Conservation (phyloP, 1,140 invertebrate genomes). For the Phymastichus coffea region DNA sequence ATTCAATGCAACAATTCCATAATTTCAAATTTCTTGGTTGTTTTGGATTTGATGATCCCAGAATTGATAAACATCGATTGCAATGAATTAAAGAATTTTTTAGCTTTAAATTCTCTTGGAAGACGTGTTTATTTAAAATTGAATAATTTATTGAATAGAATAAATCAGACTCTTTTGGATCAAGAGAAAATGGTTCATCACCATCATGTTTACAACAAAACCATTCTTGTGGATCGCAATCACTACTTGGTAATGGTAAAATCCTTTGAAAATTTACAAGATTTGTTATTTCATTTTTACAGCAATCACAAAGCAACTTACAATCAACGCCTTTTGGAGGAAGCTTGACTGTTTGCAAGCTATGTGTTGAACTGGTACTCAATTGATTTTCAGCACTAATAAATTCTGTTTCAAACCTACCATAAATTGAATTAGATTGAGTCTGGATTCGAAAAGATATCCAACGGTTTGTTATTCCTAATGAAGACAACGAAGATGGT, state of each 20-base stretch:
- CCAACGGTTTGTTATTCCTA: conserved; percentile 44
- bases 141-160: conserved; percentile 46
- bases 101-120: conserved; percentile 38
- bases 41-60: conserved; percentile 37
- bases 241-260: conserved; percentile 44
- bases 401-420: conserved; percentile 45
- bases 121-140: conserved; percentile 37
- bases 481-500: conserved; percentile 42
- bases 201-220: conserved; percentile 47
- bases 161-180: conserved; percentile 42
- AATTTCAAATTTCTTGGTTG: conserved; percentile 39
- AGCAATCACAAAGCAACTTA: conserved; percentile 37
- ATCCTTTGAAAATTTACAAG: conserved; percentile 39
- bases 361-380: conserved; percentile 4
- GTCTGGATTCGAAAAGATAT: conserved; percentile 50
- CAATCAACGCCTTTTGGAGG: conserved; percentile 30
- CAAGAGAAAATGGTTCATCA: conserved; percentile 29
- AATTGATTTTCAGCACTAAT: conserved; percentile 36
- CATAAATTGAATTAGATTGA: conserved; percentile 39
- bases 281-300: conserved; percentile 44
- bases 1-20: conserved; percentile 48
- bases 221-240: conserved; percentile 49
- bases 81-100: conserved; percentile 37
- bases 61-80: conserved; percentile 41
- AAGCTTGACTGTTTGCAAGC: conserved; percentile 26